These are phyloP conservation scores for Ochotona curzoniae DNA, from an alignment of 2,113 vertebrate species.

Conservation along the genomic window DNA sequence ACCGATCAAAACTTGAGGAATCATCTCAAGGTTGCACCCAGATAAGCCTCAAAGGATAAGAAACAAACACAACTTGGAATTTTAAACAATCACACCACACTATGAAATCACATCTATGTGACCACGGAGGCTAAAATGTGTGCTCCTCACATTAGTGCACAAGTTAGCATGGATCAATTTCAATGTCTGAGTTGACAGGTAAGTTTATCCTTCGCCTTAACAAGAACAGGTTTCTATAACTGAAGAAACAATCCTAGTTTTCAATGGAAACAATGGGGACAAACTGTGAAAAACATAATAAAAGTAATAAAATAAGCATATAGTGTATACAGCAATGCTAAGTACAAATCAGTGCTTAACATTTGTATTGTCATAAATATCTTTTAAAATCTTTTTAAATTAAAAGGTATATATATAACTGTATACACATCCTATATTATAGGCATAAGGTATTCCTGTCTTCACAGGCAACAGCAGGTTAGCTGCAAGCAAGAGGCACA, in stretches of 20 bases:
- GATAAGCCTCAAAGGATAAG: not conserved
- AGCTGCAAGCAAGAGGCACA: not conserved
- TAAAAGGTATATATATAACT: not conserved
- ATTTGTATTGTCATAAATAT: not conserved
- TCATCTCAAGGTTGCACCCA: constrained; percentile 24
- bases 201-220: not conserved
- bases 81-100: constrained; percentile 3
- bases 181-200: not conserved
- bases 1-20: constrained; percentile 36
- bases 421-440: not conserved
- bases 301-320: not conserved
- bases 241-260: not conserved
- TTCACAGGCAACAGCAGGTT: not conserved
- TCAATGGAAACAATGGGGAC: not conserved
- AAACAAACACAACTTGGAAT: constrained; percentile 6
- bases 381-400: not conserved
- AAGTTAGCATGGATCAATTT: not conserved
- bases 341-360: not conserved
- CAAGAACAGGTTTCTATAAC: not conserved
- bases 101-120: not conserved
- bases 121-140: no score
- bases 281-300: not conserved
- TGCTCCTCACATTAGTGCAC: not conserved
- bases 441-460: not conserved
- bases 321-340: not conserved